Evolutionary conservation across 1,140 invertebrate genomes (phyloP), one percentile per base, ranked within the genome.

Genomic region (Drosophila kurseongensis): DNA sequence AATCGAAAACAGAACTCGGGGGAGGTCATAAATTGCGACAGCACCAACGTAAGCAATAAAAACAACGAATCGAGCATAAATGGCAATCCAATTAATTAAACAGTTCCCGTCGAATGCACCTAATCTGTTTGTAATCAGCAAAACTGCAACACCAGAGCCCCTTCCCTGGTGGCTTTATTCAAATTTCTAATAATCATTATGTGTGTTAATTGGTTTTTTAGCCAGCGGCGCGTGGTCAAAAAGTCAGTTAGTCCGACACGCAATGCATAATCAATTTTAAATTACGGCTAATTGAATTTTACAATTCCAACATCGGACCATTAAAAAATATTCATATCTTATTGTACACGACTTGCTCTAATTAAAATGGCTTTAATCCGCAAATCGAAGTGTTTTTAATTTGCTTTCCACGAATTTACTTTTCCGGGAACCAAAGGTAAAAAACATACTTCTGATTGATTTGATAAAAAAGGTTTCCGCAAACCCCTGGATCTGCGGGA

Each of bases 11-110:
- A 57, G 2, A 66, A 38, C 71, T 16, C 12, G 41, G 45, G 62
- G 47, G 59, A 82, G 78, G 78, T 72, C 69, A 60, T 85, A 76
- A 82, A 88, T 82, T 78, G 68, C 78, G 81, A 78, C 77, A 85
- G 63, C 63, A 56, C 16, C 48, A 50, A 45, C 32, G 14, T 62
- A 47, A 40, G 18, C 47, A 69, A 48, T 56, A 75, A 80, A 74
- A 78, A 51, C 68, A 74, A 27, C 54, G 61, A 45, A 71, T 32
- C 48, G 62, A 56, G 41, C 47, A 59, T 48, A 68, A 80, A 86
- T 79, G 55, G 59, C 72, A 79, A 79, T 78, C 60, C 75, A 86
- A 86, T 82, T 88, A 82, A 82, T 69, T 88, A 65, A 60, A 59
- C 57, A 45, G 62, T 45, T 45, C 56, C 42, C 40, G 29, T 62